A percentile compares a stretch with the other conserved stretches of the same genome.
Evolutionary conservation across 2,797 vertebrate genomes (phyloP).

Genomic region (Ataeniobius toweri): DNA sequence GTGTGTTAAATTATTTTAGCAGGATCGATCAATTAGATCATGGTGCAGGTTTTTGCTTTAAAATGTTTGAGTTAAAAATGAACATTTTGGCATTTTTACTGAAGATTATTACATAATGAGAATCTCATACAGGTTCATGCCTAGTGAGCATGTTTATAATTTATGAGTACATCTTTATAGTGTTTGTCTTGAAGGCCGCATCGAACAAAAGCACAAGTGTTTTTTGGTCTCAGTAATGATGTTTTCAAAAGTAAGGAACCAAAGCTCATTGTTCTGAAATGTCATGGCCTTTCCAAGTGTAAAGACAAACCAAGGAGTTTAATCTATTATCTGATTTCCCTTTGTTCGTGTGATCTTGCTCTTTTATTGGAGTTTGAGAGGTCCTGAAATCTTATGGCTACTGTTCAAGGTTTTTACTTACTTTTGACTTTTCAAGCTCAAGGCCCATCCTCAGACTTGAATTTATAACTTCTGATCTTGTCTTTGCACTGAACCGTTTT

Average conservation of each 20-base stretch:
- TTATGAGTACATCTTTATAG: neutral
- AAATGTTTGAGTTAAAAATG: neutral
- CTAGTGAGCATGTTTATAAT: neutral
- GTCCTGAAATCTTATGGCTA: neutral
- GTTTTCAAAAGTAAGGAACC: neutral
- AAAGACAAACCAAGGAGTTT: neutral
- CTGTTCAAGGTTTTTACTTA: neutral
- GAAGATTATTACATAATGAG: neutral
- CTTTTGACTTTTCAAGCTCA: neutral
- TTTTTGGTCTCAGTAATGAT: neutral
- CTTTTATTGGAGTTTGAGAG: neutral
- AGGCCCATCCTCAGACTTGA: neutral
- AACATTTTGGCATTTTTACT: neutral
- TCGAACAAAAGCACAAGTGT: neutral
- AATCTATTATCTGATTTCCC: conserved; percentile 6
- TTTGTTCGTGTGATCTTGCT: neutral
- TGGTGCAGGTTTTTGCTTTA: neutral
- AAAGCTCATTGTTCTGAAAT: neutral
- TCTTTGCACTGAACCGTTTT: conserved; percentile 1
- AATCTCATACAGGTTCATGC: neutral
- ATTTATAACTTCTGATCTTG: neutral
- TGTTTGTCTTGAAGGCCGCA: neutral
- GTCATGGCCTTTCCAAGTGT: conserved; percentile 1
- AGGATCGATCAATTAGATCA: neutral
- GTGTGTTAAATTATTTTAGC: neutral